Conservation (phyloP, 2,797 vertebrate genomes). For the Oophaga sylvatica region DNA sequence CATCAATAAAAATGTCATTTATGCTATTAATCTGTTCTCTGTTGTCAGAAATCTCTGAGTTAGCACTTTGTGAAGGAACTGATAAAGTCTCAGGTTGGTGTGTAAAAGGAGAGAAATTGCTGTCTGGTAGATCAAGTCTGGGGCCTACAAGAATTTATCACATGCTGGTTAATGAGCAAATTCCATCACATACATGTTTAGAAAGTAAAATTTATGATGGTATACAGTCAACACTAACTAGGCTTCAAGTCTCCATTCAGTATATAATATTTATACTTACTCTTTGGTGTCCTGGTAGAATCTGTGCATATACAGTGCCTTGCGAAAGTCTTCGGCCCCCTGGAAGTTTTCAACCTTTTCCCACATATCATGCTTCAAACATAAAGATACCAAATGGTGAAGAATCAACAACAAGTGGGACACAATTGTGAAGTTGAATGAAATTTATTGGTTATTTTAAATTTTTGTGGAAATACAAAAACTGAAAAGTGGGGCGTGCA, state of each 20-base stretch:
- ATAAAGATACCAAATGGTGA: no score
- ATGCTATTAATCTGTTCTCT: conserved; percentile 64
- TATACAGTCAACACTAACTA: background rate
- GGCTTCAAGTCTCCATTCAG: background rate
- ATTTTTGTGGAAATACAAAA: no score
- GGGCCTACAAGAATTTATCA: conserved; percentile 61
- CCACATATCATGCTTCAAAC: no score
- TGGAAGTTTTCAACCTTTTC: no score
- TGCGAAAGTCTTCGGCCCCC: no score
- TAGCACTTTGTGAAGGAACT: conserved; percentile 59
- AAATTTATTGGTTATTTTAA: no score
- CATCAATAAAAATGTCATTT: conserved; percentile 57
- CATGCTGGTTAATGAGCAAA: conserved; percentile 66
- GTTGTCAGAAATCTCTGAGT: conserved; percentile 59
- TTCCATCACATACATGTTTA: conserved; percentile 56
- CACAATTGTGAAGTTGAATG: no score
- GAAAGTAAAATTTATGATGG: background rate
- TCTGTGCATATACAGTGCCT: background rate
- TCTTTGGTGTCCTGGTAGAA: background rate
- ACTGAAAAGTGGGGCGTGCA: no score
- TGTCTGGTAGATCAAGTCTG: conserved; percentile 60
- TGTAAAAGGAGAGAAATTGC: conserved; percentile 64
- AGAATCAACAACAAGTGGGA: no score
- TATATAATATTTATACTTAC: background rate
- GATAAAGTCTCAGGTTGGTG: conserved; percentile 62